Percentiles rank a stretch among this genome's conserved stretches.
These are phyloP conservation scores for Mellivora capensis DNA, from an alignment of 2,113 vertebrate species.

Conservation along the genomic window DNA sequence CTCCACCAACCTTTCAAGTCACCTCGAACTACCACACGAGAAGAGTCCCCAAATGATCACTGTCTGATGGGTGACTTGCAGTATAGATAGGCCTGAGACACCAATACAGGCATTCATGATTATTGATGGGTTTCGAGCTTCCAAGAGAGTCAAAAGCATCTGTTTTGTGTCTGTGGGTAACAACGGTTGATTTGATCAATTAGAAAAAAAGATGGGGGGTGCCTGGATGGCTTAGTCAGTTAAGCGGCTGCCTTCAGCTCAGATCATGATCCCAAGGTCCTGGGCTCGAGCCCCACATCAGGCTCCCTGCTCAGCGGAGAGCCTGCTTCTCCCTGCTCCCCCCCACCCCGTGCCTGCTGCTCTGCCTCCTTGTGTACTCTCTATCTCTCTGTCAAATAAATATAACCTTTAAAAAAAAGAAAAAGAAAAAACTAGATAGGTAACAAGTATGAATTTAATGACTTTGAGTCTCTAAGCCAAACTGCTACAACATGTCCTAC, in stretches of 20 bases:
- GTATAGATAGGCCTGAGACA: not conserved
- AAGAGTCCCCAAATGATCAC: not conserved
- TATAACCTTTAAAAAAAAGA: not conserved
- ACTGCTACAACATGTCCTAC: not conserved
- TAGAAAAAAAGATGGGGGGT: not conserved
- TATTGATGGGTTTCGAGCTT: conserved; percentile 1
- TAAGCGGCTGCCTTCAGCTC: too few relatives aligned
- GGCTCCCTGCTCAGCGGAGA: too few relatives aligned
- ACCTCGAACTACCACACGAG: not conserved
- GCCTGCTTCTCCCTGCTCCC: too few relatives aligned
- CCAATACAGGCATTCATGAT: not conserved
- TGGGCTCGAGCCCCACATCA: too few relatives aligned
- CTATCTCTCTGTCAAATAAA: too few relatives aligned
- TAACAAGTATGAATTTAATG: conserved; percentile 29
- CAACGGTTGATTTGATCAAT: conserved; percentile 22
- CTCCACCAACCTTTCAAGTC: not conserved
- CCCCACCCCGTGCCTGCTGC: too few relatives aligned
- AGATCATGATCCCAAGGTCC: too few relatives aligned
- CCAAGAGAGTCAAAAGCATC: not conserved
- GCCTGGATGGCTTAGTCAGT: too few relatives aligned
- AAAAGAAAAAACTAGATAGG: conserved; percentile 4
- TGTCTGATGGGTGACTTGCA: not conserved
- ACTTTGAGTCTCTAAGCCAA: conserved; percentile 30
- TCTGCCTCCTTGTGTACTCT: too few relatives aligned
- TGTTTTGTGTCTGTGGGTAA: not conserved